These are phyloP conservation scores for Pyrrhia umbra DNA, from an alignment of 2,888 invertebrate genomes.

Conservation along the genomic window DNA sequence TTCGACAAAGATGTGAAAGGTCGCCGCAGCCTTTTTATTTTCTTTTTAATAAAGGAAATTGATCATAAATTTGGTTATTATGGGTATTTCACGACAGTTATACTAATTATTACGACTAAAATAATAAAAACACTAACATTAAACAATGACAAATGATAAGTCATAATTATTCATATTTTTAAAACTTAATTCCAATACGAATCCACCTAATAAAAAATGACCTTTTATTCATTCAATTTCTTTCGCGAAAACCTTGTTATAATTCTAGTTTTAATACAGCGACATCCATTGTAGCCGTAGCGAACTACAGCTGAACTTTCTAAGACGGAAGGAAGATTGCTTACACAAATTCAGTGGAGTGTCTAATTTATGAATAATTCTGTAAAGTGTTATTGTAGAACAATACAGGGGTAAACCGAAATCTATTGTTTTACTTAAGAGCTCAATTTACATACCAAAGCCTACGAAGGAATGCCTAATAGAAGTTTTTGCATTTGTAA, in stretches of 20 bases:
- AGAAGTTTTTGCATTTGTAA: conserved; percentile 86
- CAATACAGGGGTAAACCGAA: conserved; percentile 66
- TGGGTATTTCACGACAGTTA: not conserved
- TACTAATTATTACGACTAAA: not conserved
- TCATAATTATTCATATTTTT: not conserved
- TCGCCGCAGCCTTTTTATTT: conserved; percentile 19
- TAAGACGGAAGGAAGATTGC: conserved; percentile 58
- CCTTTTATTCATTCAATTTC: not conserved
- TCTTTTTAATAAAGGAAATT: conserved; percentile 29
- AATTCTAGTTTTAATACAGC: conserved; percentile 25
- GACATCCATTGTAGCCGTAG: conserved; percentile 42
- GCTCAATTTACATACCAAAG: conserved; percentile 84
- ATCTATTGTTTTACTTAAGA: conserved; percentile 85
- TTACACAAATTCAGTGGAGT: conserved; percentile 54
- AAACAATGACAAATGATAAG: no score
- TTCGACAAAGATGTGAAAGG: conserved; percentile 32
- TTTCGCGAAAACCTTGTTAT: not conserved
- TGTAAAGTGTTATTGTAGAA: conserved; percentile 63
- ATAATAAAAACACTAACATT: not conserved
- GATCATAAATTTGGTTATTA: conserved; percentile 3
- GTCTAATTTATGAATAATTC: conserved; percentile 67
- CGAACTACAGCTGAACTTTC: conserved; percentile 49
- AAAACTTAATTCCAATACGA: not conserved
- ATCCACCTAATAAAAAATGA: not conserved
- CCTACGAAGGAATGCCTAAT: conserved; percentile 78